phyloP scores from a whole-genome alignment of 30 jellyfish, hydroid and myxozoan species.

The Chironex yamaguchii region DNA sequence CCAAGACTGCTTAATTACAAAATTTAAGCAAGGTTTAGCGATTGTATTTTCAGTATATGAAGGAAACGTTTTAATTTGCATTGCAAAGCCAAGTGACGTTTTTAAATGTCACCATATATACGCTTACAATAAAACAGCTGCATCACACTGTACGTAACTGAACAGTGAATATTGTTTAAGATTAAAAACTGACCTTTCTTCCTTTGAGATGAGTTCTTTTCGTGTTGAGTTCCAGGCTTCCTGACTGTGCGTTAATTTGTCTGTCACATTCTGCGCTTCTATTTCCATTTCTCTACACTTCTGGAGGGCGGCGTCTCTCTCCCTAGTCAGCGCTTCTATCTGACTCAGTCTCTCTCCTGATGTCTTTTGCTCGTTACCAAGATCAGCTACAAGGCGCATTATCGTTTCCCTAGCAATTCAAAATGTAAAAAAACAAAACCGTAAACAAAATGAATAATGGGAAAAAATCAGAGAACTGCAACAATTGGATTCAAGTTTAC shows the following conservation, averaged over 20 bases:
- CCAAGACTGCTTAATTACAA: too few relatives aligned
- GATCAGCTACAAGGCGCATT: conserved; percentile 82
- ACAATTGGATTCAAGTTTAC: too few relatives aligned
- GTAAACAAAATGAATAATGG: not conserved
- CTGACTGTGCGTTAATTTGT: conserved; percentile 77
- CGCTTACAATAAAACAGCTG: too few relatives aligned
- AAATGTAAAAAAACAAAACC: not conserved
- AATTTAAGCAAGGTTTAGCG: too few relatives aligned
- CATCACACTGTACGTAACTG: too few relatives aligned
- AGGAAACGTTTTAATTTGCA: too few relatives aligned
- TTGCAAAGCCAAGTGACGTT: too few relatives aligned
- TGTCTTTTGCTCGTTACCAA: conserved; percentile 74
- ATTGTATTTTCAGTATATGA: too few relatives aligned
- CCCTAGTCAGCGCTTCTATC: conserved; percentile 67
- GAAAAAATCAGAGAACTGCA: too few relatives aligned
- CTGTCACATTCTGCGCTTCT: conserved; percentile 75
- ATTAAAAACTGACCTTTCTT: conserved; percentile 40
- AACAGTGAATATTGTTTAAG: too few relatives aligned
- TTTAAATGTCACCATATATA: too few relatives aligned
- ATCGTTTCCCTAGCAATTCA: conserved; percentile 63
- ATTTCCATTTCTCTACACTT: conserved; percentile 66
- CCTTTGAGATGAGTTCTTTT: conserved; percentile 63
- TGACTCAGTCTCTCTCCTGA: conserved; percentile 67
- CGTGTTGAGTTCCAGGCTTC: conserved; percentile 77
- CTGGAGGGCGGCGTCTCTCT: conserved; percentile 73